phyloP scores from a whole-genome alignment of 2,888 invertebrate species.

The Conchocele bisecta region DNA sequence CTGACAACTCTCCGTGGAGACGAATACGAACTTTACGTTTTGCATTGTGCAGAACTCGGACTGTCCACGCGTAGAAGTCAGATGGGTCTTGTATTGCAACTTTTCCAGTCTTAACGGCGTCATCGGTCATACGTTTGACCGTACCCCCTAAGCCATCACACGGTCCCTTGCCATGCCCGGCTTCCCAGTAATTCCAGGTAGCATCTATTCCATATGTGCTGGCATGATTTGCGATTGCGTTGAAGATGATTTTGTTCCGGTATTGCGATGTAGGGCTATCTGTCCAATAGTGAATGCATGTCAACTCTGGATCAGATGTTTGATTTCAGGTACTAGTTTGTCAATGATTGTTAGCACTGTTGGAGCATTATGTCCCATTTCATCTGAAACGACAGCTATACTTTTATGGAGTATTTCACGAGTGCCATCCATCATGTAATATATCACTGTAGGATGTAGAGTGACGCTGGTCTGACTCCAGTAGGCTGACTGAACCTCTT shows the following conservation, averaged over 20 bases:
- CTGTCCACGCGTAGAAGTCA: neutral
- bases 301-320: neutral
- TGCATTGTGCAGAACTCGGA: constrained; percentile 3
- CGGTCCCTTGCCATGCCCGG: constrained; percentile 9
- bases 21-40: constrained; percentile 3
- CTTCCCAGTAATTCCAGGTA: constrained; percentile 8
- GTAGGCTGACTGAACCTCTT: constrained; percentile 1
- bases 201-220: neutral
- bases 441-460: constrained; percentile 6
- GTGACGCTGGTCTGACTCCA: neutral
- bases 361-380: neutral
- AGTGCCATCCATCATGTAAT: neutral
- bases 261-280: constrained; percentile 8
- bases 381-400: neutral
- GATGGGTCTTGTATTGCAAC: neutral
- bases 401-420: constrained; percentile 6
- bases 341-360: neutral
- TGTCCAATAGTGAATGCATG: constrained; percentile 2
- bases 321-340: neutral
- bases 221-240: neutral
- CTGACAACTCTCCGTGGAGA: constrained; percentile 7
- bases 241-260: constrained; percentile 8
- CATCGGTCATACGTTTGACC: neutral
- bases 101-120: neutral
- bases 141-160: constrained; percentile 14